Evolutionary conservation across 2,888 invertebrate species (phyloP), one percentile per base, ranked within the genome.

Genomic region (Brenthis daphne): DNA sequence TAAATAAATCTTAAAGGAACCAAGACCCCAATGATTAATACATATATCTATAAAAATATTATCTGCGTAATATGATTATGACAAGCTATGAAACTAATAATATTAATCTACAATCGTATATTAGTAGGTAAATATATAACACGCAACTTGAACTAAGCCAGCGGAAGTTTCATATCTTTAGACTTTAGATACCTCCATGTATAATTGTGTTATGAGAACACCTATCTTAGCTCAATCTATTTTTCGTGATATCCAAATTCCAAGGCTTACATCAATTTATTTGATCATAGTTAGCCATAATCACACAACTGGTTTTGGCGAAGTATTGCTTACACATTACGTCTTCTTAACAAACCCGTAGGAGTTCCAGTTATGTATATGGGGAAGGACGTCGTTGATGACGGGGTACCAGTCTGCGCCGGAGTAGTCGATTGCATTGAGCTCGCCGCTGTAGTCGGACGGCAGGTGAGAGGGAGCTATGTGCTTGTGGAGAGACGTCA

Each of bases 351-450:
- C 94, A 61, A 94, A 93, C 2, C 96, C 96, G 82, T 94, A 95
- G 20, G 94, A 88, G 81, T 96, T 95, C 95, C 96, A 95, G 79
- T 94, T 94, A 81, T 93, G 86, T 66, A 97, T 94, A 78, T 94
- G 95, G 1, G 95, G 95, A 33, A 95, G 86, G 74, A 95, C 91
- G 1, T 94, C 90, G 55, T 94, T 91, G 75, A 97, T 92, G 64
- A 94, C 93, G 12, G 96, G 95, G 82, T 95, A 96, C 97, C 97
- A 97, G 64, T 97, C 95, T 3, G 94, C 94, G 43, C 96, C 95
- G 33, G 94, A 93, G 85, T 97, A 97, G 87, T 97, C 94, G 70
- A 97, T 96, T 80, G 94, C 94, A 0, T 96, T 96, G 54, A 95
- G 84, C 64, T 94, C 88, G 48, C 97, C 97, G 71, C 95, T 96